A percentile compares a stretch with the other conserved stretches of the same genome.
Conservation (phyloP, 2,113 vertebrate genomes). For the Galeopterus variegatus region DNA sequence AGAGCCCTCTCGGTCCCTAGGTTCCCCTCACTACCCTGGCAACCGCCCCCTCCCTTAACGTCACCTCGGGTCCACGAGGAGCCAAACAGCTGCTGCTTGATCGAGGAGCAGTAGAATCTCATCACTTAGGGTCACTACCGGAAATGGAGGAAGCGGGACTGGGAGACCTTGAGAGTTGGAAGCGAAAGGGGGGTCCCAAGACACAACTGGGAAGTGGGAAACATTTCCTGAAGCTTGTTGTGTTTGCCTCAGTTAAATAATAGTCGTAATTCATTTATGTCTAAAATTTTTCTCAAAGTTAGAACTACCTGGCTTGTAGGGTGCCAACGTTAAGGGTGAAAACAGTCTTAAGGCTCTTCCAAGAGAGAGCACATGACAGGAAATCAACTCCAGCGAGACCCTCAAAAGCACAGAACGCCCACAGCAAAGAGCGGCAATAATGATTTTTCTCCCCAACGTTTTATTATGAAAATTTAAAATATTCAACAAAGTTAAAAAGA, state of each 20-base stretch:
- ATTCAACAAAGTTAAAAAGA: background rate
- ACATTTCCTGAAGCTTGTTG: background rate
- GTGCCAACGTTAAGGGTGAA: background rate
- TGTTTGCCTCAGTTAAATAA: background rate
- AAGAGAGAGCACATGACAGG: background rate
- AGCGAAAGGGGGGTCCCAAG: background rate
- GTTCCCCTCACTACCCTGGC: background rate
- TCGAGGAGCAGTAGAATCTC: background rate
- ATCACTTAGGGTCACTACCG: slow-evolving; percentile 13
- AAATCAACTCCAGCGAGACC: background rate
- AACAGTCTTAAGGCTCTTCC: background rate
- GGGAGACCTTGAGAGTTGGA: background rate
- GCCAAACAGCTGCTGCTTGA: background rate
- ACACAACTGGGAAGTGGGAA: background rate
- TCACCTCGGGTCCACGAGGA: background rate
- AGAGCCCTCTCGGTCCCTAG: background rate
- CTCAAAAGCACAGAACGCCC: background rate
- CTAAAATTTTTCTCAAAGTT: background rate
- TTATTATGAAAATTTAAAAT: background rate
- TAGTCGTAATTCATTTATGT: background rate
- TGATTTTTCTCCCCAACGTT: background rate
- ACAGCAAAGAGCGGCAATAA: background rate
- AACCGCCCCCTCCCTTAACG: background rate
- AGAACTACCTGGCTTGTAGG: background rate
- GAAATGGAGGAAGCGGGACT: slow-evolving; percentile 35